A percentile compares a stretch with the other conserved stretches of the same genome.
phyloP scores from a whole-genome alignment of 30 jellyfish, hydroid and myxozoan genomes.

The Hydractinia echinata region DNA sequence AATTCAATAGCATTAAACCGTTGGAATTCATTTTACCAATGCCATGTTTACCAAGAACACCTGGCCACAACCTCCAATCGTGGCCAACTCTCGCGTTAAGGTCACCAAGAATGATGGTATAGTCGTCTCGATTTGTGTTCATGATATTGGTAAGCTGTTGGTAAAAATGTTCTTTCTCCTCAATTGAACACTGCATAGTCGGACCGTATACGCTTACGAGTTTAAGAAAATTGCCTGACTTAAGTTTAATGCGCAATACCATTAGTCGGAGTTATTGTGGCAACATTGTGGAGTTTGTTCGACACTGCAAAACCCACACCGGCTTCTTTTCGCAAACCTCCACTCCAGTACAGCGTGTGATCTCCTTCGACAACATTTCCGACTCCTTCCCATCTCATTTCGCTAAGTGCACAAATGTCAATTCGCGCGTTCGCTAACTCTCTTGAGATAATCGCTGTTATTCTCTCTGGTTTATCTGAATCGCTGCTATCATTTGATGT shows the following conservation, averaged over 20 bases:
- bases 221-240: background rate
- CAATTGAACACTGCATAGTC: conserved; percentile 23
- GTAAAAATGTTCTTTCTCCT: conserved; percentile 29
- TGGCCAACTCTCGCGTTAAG: conserved; percentile 15
- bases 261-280: conserved; percentile 1
- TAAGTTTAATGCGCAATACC: conserved; percentile 3
- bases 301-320: conserved; percentile 32
- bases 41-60: too few relatives aligned
- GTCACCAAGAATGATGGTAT: conserved; percentile 28
- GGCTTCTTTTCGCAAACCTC: conserved; percentile 14
- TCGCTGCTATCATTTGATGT: conserved; percentile 41
- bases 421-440: conserved; percentile 33
- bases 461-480: conserved; percentile 47
- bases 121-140: conserved; percentile 22
- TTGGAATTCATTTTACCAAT: too few relatives aligned
- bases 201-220: conserved; percentile 34
- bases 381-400: conserved; percentile 20
- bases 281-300: conserved; percentile 11
- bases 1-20: too few relatives aligned
- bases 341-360: conserved; percentile 26
- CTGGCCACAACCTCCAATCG: too few relatives aligned
- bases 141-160: conserved; percentile 18
- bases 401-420: conserved; percentile 57
- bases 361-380: conserved; percentile 12
- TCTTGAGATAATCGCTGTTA: conserved; percentile 44